Base-by-base conservation (phyloP, 2,888 invertebrate genomes). In the Herminia tarsipennalis region DNA sequence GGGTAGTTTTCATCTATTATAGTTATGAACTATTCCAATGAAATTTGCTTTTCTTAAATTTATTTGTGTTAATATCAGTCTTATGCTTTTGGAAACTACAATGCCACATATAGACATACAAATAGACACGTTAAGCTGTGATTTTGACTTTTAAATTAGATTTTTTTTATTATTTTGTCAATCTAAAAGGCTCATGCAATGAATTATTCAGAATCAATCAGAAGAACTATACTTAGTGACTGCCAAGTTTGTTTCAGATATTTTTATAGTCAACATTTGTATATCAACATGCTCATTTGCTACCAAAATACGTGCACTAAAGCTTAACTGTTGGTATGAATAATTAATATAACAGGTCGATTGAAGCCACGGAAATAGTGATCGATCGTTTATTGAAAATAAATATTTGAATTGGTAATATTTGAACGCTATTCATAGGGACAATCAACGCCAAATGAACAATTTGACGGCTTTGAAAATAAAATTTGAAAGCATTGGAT, bases 361-460 rank as follows among this genome's bases (percentile, higher is more conserved):
- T 36, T 27, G 13, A 29, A 40, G 9, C 32, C 14, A 29, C 38
- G 27, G 22, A 27, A 48, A 37, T 41, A 48, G 28, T 32, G 21
- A 38, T 36, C 38, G 38, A 51, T 48, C 34, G 22, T 27, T 46
- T 24, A 44, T 39, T 35, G 38, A 39, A 51, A 45, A 50, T 46
- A 50, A 43, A 46, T 20, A 46, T 49, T 43, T 54, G 49, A 42
- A 54, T 42, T 35, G 40, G 34, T 42, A 46, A 43, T 38, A 50
- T 48, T 38, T 38, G 36, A 32, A 14, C 10, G 35, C 39, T 38
- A 22, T 50, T 50, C 24, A 35, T 41, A 29, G 25, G 42, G 13
- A 47, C 38, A 41, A 41, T 44, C 24, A 38, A 32, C 33, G 24
- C 1, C 5, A 33, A 50, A 47, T 47, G 35, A 47, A 48, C 47